Conservation (phyloP, 2,797 vertebrate genomes). For the Halcyon leucocephala region DNA sequence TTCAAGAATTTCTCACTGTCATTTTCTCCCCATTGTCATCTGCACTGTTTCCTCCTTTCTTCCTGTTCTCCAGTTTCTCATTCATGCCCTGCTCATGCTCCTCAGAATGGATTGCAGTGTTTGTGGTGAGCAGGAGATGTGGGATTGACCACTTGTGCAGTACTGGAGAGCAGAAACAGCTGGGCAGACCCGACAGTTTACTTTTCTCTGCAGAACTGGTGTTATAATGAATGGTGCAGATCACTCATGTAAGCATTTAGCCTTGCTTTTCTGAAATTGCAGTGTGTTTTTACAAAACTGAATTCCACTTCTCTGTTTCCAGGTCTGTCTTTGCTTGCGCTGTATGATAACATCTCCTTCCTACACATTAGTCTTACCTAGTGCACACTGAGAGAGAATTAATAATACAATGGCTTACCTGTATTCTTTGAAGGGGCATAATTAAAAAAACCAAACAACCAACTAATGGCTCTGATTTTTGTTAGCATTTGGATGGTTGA, state of each 20-base stretch:
- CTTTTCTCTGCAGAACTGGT: background rate
- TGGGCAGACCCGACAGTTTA: background rate
- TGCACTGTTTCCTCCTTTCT: background rate
- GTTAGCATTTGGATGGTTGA: conserved; percentile 6
- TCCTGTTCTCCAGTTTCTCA: background rate
- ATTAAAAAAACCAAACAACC: background rate
- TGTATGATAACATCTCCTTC: background rate
- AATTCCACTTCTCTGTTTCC: background rate
- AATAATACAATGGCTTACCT: background rate
- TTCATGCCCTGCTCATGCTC: background rate
- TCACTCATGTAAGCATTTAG: background rate
- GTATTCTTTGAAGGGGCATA: background rate
- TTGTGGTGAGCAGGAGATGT: background rate
- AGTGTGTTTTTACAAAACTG: background rate
- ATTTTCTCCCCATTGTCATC: background rate
- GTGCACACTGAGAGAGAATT: background rate
- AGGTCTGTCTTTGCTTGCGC: background rate
- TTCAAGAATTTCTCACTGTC: background rate
- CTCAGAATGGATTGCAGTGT: background rate
- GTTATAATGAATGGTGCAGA: background rate
- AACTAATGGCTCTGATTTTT: background rate
- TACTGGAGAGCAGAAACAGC: background rate
- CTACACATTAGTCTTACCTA: background rate
- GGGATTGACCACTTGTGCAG: background rate
- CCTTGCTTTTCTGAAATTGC: background rate